Evolutionary conservation across 2,113 vertebrate species (phyloP).

Genomic region (Lontra canadensis): DNA sequence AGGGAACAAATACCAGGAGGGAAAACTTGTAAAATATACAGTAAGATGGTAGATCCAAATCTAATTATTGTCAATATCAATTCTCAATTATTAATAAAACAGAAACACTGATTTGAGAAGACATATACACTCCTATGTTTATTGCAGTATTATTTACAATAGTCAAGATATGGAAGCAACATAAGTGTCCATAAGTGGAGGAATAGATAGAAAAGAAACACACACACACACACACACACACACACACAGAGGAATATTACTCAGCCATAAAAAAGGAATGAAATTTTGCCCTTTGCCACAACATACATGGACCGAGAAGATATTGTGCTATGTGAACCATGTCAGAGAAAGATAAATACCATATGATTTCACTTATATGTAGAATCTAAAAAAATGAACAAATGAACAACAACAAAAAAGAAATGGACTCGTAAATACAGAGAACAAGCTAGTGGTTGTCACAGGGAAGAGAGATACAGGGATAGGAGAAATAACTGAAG

Average conservation of each 20-base stretch:
- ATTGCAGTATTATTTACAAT: neutral
- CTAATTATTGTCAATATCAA: neutral
- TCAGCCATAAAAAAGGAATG: neutral
- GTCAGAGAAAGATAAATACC: neutral
- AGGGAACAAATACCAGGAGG: neutral
- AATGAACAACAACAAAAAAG: neutral
- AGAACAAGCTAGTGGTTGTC: neutral
- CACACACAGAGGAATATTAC: neutral
- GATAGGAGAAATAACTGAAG: neutral
- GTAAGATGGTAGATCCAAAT: neutral
- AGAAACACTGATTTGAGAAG: neutral
- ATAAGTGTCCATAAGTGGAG: neutral
- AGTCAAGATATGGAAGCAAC: neutral
- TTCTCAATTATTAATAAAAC: neutral
- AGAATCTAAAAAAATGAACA: neutral
- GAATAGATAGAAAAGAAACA: neutral
- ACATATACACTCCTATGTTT: neutral
- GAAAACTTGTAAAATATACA: neutral
- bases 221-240: neutral
- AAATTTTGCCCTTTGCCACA: neutral
- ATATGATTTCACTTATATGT: neutral
- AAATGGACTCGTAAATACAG: neutral
- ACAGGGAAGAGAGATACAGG: neutral
- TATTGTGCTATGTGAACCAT: neutral
- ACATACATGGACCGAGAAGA: neutral